These are phyloP conservation scores for Netelia virgata DNA, from an alignment of 2,888 invertebrate genomes.

Conservation along the genomic window DNA sequence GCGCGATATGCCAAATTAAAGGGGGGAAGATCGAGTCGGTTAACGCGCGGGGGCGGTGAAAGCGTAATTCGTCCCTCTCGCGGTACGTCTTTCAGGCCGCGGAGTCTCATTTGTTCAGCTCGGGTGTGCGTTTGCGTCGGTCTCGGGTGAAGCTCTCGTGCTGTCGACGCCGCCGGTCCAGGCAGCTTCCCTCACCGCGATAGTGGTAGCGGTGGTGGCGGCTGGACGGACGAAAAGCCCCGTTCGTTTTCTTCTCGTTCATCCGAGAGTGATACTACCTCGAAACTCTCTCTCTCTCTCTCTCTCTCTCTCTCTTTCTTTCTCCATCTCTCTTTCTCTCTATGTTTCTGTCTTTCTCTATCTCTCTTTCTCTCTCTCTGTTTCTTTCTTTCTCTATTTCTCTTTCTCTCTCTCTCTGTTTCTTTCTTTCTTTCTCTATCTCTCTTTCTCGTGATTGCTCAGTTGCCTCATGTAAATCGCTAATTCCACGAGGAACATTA, in stretches of 20 bases:
- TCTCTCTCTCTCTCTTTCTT: slow-evolving; percentile 25
- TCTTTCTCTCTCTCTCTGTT: slow-evolving; percentile 10
- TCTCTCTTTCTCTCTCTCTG: slow-evolving; percentile 63
- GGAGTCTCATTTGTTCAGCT: slow-evolving; percentile 79
- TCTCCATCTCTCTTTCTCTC: too few species aligned
- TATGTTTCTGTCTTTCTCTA: slow-evolving; percentile 66
- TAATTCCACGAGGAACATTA: slow-evolving; percentile 81
- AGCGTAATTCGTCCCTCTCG: slow-evolving; percentile 67
- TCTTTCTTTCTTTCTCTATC: slow-evolving; percentile 62
- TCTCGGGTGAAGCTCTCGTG: slow-evolving; percentile 67
- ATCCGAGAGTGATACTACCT: slow-evolving; percentile 55
- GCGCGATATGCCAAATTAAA: slow-evolving; percentile 15
- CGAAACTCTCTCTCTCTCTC: background rate
- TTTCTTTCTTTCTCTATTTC: slow-evolving; percentile 44
- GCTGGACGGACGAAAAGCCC: slow-evolving; percentile 36
- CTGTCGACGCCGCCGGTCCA: slow-evolving; percentile 75
- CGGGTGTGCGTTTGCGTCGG: slow-evolving; percentile 69
- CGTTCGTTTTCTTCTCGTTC: slow-evolving; percentile 41
- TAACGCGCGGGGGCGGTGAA: slow-evolving; percentile 51
- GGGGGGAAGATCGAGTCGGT: slow-evolving; percentile 17
- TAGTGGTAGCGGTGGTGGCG: slow-evolving; percentile 38
- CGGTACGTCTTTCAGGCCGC: slow-evolving; percentile 67
- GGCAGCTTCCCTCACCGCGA: slow-evolving; percentile 73
- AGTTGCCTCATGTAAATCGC: slow-evolving; percentile 81
- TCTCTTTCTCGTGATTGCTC: slow-evolving; percentile 64